Evolutionary conservation across 1,140 invertebrate genomes (phyloP), one percentile per base, ranked within the genome.

Genomic region (Cepaea nemoralis): DNA sequence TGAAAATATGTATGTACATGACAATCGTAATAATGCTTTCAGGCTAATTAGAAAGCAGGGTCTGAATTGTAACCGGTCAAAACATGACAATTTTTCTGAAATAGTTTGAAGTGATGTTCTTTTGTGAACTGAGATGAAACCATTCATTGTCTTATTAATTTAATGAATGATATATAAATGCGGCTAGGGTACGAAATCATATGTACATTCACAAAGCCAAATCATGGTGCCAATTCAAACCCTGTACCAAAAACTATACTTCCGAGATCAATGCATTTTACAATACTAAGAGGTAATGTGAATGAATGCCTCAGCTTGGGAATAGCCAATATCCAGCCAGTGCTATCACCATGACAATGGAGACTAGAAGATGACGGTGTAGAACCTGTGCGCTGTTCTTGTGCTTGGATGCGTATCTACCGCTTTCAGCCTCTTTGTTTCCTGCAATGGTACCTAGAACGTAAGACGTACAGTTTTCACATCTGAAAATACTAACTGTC

Each of bases 351-450:
- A 55, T 55, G 31, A 69, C 31, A 22, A 69, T 39, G 19, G 66
- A 69, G 6, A n/a, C 37, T 14, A 69, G 66, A 33, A 69, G 66
- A 69, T 69, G 66, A 14, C 66, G 66, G 66, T 69, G 66, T 69
- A 33, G 66, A 14, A 69, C 66, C 19, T 69, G 66, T n/a, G 66
- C 66, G 14, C 10, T 69, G 66, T 69, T 69, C 14, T 24, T 14
- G 24, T 12, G 8, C 14, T 35, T 14, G 31, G 31, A 10, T 35
- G 66, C 19, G 22, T 22, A 39, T 5, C 35, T 33, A 10, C 66
- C 71, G 16, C 31, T 0, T 74, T 74, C 39, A 42, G 1, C 39
- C 71, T 40, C 66, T 14, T 39, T 69, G 66, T 69, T 69, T 16
- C 66, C 66, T 69, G 66, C 19, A 69, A 69, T 37, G 31, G 31